Evolutionary conservation across 2,113 vertebrate species (phyloP).

Genomic region (Neogobius melanostomus): DNA sequence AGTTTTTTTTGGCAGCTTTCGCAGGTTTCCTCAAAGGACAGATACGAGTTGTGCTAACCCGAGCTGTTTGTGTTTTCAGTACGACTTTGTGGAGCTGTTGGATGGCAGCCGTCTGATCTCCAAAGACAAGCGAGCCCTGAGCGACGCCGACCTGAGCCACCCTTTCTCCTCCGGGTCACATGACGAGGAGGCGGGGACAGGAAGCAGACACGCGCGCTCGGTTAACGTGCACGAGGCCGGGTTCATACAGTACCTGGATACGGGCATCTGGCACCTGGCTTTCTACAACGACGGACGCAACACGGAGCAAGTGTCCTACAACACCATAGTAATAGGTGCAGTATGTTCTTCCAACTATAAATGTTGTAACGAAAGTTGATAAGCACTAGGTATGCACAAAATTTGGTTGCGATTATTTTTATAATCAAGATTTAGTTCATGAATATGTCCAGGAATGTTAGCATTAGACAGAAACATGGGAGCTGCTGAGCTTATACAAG

Average conservation of each 20-base stretch:
- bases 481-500: too few species aligned
- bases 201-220: slow-evolving; percentile 79
- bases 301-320: slow-evolving; percentile 91
- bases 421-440: too few species aligned
- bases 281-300: slow-evolving; percentile 98
- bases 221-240: slow-evolving; percentile 91
- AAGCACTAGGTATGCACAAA: too few species aligned
- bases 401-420: too few species aligned
- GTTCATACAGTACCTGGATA: slow-evolving; percentile 96
- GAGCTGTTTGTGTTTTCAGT: slow-evolving; percentile 73
- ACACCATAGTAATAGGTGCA: slow-evolving; percentile 91
- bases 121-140: slow-evolving; percentile 88
- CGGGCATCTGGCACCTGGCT: slow-evolving; percentile 97
- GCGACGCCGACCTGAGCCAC: slow-evolving; percentile 77
- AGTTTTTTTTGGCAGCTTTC: too few species aligned
- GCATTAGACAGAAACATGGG: too few species aligned
- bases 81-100: slow-evolving; percentile 96
- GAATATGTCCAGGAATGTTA: too few species aligned
- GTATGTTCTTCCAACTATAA: background rate
- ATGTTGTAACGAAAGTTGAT: too few species aligned
- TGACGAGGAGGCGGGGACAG: slow-evolving; percentile 53
- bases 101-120: slow-evolving; percentile 93
- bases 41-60: too few species aligned
- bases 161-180: slow-evolving; percentile 69
- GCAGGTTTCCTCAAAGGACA: background rate